Conservation (phyloP, 2,888 invertebrate genomes). For the Vesta saturnalis region DNA sequence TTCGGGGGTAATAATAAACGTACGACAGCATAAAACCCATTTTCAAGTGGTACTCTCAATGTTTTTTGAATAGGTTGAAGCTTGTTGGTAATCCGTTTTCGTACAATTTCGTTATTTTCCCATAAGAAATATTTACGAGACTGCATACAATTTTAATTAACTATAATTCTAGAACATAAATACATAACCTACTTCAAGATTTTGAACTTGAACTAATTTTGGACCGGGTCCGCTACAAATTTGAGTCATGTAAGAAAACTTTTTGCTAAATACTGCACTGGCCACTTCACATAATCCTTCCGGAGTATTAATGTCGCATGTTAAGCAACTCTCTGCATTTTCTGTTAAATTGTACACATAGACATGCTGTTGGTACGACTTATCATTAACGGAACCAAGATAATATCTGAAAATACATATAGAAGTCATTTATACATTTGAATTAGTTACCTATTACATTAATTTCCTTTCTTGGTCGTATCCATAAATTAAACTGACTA, state of each 20-base stretch:
- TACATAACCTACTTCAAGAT: conserved; percentile 42
- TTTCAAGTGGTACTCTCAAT: conserved; percentile 65
- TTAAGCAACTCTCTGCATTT: conserved; percentile 68
- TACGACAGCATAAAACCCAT: conserved; percentile 68
- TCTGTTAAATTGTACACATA: conserved; percentile 60
- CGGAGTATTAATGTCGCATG: conserved; percentile 71
- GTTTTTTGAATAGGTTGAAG: conserved; percentile 66
- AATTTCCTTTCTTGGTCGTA: conserved; percentile 69
- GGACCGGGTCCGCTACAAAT: conserved; percentile 76
- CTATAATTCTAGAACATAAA: too few species aligned
- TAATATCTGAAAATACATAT: conserved; percentile 80
- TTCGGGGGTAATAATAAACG: conserved; percentile 74
- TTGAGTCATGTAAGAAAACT: conserved; percentile 72
- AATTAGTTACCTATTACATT: conserved; percentile 61
- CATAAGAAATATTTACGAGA: conserved; percentile 54
- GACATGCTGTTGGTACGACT: conserved; percentile 77
- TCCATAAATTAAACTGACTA: conserved; percentile 69
- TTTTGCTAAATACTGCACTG: conserved; percentile 68
- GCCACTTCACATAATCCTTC: conserved; percentile 70
- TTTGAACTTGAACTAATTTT: conserved; percentile 66
- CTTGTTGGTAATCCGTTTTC: conserved; percentile 64
- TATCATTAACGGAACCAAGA: conserved; percentile 69
- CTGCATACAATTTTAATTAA: conserved; percentile 15
- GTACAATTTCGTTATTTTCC: conserved; percentile 68
- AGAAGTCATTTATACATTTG: too few species aligned